Evolutionary conservation across 2,797 vertebrate species (phyloP).

Genomic region (Pygocentrus nattereri): DNA sequence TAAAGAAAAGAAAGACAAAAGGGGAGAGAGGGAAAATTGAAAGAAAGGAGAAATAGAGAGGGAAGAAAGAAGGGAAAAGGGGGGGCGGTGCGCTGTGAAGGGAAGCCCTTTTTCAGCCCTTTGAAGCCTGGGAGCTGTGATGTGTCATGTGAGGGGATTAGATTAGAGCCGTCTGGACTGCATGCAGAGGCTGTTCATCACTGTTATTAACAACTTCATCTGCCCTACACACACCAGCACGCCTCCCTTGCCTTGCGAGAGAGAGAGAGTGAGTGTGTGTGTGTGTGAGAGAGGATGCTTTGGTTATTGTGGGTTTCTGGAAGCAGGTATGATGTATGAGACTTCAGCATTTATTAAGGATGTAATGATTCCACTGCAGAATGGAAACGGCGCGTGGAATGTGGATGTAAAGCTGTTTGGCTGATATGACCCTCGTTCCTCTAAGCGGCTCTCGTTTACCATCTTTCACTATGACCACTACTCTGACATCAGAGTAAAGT

Average conservation of each 20-base stretch:
- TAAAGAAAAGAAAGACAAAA: too few species aligned
- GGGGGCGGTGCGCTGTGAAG: slow-evolving; percentile 4
- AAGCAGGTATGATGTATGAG: neutral
- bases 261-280: slow-evolving; percentile 34
- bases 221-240: neutral
- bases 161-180: slow-evolving; percentile 58
- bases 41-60: neutral
- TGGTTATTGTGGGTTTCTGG: neutral
- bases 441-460: too few species aligned
- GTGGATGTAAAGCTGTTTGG: too few species aligned
- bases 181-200: slow-evolving; percentile 63
- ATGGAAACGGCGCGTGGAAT: neutral
- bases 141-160: slow-evolving; percentile 61
- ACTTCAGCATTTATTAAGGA: too few species aligned
- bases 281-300: neutral
- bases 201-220: slow-evolving; percentile 61
- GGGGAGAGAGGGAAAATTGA: neutral
- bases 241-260: slow-evolving; percentile 22
- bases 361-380: too few species aligned
- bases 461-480: too few species aligned
- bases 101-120: neutral
- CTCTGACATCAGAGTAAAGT: too few species aligned
- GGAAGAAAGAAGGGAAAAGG: neutral
- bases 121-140: neutral
- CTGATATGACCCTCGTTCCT: too few species aligned